Evolutionary conservation across 2,888 invertebrate species (phyloP), one percentile per base, ranked within the genome.

Genomic region (Magallana nippona): DNA sequence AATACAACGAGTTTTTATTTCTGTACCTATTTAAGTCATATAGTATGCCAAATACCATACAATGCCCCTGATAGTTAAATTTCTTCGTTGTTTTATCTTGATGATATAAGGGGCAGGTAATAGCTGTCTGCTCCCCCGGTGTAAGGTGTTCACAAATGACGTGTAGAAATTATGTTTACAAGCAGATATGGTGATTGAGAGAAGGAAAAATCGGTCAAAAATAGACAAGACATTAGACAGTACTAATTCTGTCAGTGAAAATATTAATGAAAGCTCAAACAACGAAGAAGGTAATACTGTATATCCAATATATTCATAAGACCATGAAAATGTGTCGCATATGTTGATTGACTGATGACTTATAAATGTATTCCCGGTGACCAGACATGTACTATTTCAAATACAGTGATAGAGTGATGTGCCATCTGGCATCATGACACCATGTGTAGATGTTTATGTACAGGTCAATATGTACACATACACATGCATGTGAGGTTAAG

Each of bases 141-240:
- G 60, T 15, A 60, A 10, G 60, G 60, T 71, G 3, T 27, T 71
- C 71, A 27, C 32, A 71, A 32, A 71, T 71, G 71, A 71, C 71
- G 71, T 71, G 71, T 71, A 71, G 32, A 13, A 71, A 71, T 71
- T 27, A 71, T 71, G 71, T 71, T 71, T 71, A 32, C 71, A 22
- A 71, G 71, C 71, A 71, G 71, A 71, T 27, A 71, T 71, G 71
- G 71, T 71, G 15, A 71, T 71, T 71, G 71, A 71, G 32, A 71
- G 71, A 71, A 71, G 71, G 32, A 32, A 13, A 8, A 71, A 32
- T 71, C 22, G 27, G 15, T 71, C 71, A 17, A 71, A 71, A 71
- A 71, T 22, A 71, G 71, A 71, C 27, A 71, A 71, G 15, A 13
- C 71, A 71, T 11, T 15, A 71, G 15, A 32, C 27, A 71, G 71